Conservation (phyloP, 1,140 invertebrate genomes). For the Cardiocondyla obscurior region DNA sequence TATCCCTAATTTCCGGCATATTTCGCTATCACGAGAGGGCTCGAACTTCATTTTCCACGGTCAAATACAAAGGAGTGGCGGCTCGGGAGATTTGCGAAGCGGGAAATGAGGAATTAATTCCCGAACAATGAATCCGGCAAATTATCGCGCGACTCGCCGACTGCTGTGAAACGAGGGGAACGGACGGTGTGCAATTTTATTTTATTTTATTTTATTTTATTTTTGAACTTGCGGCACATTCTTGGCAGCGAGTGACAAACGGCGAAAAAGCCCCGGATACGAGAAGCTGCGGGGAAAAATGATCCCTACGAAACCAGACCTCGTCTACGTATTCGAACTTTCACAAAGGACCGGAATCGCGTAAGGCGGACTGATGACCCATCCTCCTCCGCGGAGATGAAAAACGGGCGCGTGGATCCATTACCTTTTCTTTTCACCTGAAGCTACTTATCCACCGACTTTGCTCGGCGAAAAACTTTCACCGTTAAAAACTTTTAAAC, state of each 20-base stretch:
- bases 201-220: slow-evolving; percentile 52
- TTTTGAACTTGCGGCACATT: neutral
- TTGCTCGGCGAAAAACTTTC: neutral
- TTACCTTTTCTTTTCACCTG: slow-evolving; percentile 34
- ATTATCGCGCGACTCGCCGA: slow-evolving; percentile 48
- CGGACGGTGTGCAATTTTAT: slow-evolving; percentile 20
- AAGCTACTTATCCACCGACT: slow-evolving; percentile 14
- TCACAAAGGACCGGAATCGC: slow-evolving; percentile 43
- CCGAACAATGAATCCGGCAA: slow-evolving; percentile 62
- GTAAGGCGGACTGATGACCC: slow-evolving; percentile 38
- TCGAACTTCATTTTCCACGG: slow-evolving; percentile 33
- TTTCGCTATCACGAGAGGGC: slow-evolving; percentile 40
- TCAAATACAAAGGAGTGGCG: slow-evolving; percentile 49
- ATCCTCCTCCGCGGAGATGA: slow-evolving; percentile 7
- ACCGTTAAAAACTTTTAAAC: slow-evolving; percentile 37
- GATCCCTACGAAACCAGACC: slow-evolving; percentile 20
- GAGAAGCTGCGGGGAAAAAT: neutral
- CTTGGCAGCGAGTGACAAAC: neutral
- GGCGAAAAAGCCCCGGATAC: neutral
- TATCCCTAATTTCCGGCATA: slow-evolving; percentile 47
- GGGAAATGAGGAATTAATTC: slow-evolving; percentile 67
- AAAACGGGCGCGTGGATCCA: slow-evolving; percentile 31
- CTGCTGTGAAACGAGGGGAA: slow-evolving; percentile 19
- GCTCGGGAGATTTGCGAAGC: slow-evolving; percentile 31
- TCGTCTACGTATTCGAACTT: slow-evolving; percentile 58